Conservation (phyloP, 2,888 invertebrate genomes). For the Calameuta idolon region DNA sequence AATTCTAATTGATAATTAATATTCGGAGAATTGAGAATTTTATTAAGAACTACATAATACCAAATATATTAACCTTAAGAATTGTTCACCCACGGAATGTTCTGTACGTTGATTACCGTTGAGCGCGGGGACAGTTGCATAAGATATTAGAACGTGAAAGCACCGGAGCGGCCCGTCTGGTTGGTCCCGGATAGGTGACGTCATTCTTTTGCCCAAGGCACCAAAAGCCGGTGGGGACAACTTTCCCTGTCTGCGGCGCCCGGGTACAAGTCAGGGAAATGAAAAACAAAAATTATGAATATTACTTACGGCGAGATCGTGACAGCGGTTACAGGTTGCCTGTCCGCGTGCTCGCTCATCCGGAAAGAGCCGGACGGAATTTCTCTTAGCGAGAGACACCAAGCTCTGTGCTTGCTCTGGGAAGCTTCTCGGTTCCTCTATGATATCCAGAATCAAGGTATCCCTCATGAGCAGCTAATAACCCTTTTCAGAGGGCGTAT, state of each 20-base stretch:
- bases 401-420: background rate
- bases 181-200: slow-evolving; percentile 62
- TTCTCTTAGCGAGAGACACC: background rate
- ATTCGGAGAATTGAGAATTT: background rate
- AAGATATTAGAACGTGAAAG: slow-evolving; percentile 67
- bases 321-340: background rate
- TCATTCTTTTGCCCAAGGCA: slow-evolving; percentile 52
- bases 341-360: background rate
- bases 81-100: background rate
- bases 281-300: slow-evolving; percentile 26
- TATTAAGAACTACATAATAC: background rate
- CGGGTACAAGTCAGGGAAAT: slow-evolving; percentile 14
- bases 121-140: slow-evolving; percentile 58
- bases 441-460: background rate
- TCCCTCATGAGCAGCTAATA: background rate
- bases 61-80: background rate
- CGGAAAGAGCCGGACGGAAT: background rate
- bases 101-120: background rate
- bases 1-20: background rate
- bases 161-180: slow-evolving; percentile 35
- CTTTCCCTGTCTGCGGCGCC: slow-evolving; percentile 54
- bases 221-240: slow-evolving; percentile 47
- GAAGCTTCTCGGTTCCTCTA: background rate
- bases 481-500: slow-evolving; percentile 66
- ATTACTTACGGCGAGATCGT: slow-evolving; percentile 2